Percentiles rank a stretch among this genome's conserved stretches.
Evolutionary conservation across 2,113 vertebrate species (phyloP).

Genomic region (Aphyosemion australe): DNA sequence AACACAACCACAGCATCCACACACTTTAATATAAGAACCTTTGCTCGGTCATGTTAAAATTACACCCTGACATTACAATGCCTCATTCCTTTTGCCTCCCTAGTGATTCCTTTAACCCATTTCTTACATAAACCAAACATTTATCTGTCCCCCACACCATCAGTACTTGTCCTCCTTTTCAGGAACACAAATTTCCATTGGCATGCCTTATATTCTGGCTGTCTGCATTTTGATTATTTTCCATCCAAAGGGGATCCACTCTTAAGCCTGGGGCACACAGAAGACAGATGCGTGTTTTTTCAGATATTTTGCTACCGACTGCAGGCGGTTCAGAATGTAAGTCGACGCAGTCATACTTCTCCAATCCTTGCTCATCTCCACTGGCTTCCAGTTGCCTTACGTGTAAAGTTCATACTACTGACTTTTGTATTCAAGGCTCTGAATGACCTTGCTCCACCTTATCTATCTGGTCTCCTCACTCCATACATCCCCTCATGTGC

Average conservation of each 20-base stretch:
- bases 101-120: background rate
- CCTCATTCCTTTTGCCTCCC: background rate
- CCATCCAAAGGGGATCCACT: background rate
- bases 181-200: background rate
- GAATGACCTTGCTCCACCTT: too few species aligned
- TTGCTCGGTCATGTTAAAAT: background rate
- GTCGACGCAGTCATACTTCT: too few species aligned
- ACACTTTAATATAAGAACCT: background rate
- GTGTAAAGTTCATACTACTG: too few species aligned
- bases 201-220: background rate
- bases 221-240: background rate
- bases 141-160: background rate
- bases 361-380: too few species aligned
- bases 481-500: too few species aligned
- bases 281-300: too few species aligned
- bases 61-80: background rate
- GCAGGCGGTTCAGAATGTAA: too few species aligned
- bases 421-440: too few species aligned
- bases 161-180: background rate
- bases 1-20: background rate
- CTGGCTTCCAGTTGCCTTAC: too few species aligned
- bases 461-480: too few species aligned
- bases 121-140: slow-evolving; percentile 7
- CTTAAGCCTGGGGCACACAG: too few species aligned
- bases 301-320: too few species aligned